Evolutionary conservation across 2,888 invertebrate genomes (phyloP).

Genomic region (Capitulum mitella): DNA sequence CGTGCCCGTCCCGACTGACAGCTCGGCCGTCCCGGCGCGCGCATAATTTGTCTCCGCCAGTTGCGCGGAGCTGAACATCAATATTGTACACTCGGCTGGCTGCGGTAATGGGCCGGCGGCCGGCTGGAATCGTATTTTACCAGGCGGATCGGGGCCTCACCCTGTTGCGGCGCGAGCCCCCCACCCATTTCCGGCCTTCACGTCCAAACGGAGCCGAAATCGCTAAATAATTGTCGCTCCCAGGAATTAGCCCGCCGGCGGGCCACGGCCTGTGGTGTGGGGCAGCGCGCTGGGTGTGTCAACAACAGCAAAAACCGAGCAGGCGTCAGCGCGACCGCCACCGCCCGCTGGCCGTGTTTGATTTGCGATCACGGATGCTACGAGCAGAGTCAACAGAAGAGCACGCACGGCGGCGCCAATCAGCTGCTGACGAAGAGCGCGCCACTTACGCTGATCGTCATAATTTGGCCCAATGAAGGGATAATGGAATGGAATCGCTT

Average conservation of each 20-base stretch:
- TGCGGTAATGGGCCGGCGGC: not conserved
- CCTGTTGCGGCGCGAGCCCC: not conserved
- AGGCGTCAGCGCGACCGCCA: not conserved
- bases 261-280: not conserved
- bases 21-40: not conserved
- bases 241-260: not conserved
- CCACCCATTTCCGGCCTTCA: not conserved
- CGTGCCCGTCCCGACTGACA: not conserved
- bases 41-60: not conserved
- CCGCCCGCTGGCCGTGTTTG: too few species aligned
- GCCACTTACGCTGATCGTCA: too few species aligned
- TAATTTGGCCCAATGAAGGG: too few species aligned
- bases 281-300: too few species aligned
- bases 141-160: constrained; percentile 2
- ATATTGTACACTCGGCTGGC: constrained; percentile 14
- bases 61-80: not conserved
- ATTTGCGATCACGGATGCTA: too few species aligned
- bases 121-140: constrained; percentile 1
- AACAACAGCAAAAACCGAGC: not conserved
- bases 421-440: too few species aligned
- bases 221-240: constrained; percentile 6
- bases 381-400: too few species aligned
- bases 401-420: too few species aligned
- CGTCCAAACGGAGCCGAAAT: not conserved
- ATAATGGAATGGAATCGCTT: too few species aligned